Conservation (phyloP, 2,113 vertebrate genomes). For the Pomatostomus ruficeps region DNA sequence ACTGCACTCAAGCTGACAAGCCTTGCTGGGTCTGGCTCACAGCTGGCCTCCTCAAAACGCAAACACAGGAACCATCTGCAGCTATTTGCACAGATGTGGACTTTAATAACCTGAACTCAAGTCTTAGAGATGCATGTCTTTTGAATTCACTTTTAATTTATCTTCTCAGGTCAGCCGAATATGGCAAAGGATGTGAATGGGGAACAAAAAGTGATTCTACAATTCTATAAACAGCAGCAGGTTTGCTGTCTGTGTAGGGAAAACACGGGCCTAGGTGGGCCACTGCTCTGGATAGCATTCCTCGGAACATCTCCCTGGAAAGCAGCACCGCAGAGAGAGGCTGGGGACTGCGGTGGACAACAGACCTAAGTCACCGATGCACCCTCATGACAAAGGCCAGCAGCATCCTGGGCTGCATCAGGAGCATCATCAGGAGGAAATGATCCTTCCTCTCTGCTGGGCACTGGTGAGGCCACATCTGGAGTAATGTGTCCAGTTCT, state of each 20-base stretch:
- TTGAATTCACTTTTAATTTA: not conserved
- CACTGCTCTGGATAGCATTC: not conserved
- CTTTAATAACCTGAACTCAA: not conserved
- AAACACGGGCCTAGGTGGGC: not conserved
- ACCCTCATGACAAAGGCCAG: not conserved
- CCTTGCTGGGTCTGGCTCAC: not conserved
- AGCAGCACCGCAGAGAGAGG: not conserved
- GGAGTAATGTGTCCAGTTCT: not conserved
- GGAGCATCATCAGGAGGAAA: not conserved
- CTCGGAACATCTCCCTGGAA: not conserved
- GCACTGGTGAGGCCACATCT: not conserved
- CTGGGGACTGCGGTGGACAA: not conserved
- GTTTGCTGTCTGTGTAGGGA: not conserved
- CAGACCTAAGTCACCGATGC: not conserved
- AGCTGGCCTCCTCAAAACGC: not conserved
- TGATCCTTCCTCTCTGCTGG: not conserved
- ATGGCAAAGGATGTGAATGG: not conserved
- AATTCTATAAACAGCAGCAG: not conserved
- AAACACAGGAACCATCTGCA: not conserved
- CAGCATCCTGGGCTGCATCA: not conserved
- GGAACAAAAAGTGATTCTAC: not conserved
- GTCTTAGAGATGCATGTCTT: accelerated
- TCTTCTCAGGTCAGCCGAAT: not conserved
- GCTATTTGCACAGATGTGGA: not conserved
- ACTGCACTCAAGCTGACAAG: not conserved